Evolutionary conservation across 2,888 invertebrate genomes (phyloP).

Genomic region (Mamestra brassicae): DNA sequence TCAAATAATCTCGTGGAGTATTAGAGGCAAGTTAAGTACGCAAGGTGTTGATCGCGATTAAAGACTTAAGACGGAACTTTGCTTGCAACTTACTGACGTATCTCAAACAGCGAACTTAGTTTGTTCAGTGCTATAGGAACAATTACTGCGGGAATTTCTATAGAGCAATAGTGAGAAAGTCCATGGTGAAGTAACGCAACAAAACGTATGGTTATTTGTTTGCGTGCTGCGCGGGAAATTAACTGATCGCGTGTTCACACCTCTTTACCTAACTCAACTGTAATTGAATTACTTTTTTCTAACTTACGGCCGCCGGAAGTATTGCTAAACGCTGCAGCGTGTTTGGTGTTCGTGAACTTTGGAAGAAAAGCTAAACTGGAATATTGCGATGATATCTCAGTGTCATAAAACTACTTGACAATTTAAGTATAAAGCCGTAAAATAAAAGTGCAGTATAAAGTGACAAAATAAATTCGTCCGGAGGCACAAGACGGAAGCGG

Average conservation of each 20-base stretch:
- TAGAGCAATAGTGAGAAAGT: slow-evolving; percentile 18
- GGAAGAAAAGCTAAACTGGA: background rate
- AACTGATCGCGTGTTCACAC: slow-evolving; percentile 75
- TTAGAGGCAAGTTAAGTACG: slow-evolving; percentile 37
- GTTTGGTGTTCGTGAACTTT: slow-evolving; percentile 2
- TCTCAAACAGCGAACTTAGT: slow-evolving; percentile 33
- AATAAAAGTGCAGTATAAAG: slow-evolving; percentile 44
- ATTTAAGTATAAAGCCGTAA: slow-evolving; percentile 8
- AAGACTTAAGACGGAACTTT: slow-evolving; percentile 48
- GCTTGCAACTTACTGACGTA: slow-evolving; percentile 36
- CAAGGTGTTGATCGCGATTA: slow-evolving; percentile 57
- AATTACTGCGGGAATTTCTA: slow-evolving; percentile 21
- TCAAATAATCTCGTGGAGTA: slow-evolving; percentile 38
- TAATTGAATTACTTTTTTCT: slow-evolving; percentile 73
- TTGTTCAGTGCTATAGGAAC: slow-evolving; percentile 26
- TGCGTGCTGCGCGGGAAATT: slow-evolving; percentile 63
- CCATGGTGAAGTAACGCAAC: slow-evolving; percentile 13
- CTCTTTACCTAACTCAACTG: slow-evolving; percentile 66
- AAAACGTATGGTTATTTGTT: slow-evolving; percentile 60
- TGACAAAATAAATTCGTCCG: slow-evolving; percentile 48
- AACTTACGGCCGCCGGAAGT: slow-evolving; percentile 44
- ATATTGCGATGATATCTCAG: background rate
- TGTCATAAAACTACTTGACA: slow-evolving; percentile 2
- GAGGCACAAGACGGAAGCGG: slow-evolving; percentile 45
- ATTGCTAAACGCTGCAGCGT: slow-evolving; percentile 32